Evolutionary conservation across 2,888 invertebrate species (phyloP).

Genomic region (Sinopyrophorus schimmeli): DNA sequence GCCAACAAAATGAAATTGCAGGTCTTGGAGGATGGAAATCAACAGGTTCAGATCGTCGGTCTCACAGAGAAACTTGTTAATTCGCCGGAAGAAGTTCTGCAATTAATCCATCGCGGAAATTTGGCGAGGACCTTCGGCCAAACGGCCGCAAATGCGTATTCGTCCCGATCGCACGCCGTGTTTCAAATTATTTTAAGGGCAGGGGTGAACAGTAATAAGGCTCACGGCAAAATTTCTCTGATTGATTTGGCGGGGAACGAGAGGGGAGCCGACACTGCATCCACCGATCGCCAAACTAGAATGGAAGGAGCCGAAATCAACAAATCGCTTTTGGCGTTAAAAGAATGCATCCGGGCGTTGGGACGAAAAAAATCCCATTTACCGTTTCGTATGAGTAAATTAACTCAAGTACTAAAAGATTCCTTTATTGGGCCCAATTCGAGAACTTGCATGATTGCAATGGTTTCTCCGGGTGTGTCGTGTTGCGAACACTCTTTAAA

Average conservation of each 20-base stretch:
- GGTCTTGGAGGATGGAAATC: slow-evolving; percentile 96
- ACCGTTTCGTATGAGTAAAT: slow-evolving; percentile 96
- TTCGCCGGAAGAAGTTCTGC: slow-evolving; percentile 89
- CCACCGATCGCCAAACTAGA: slow-evolving; percentile 90
- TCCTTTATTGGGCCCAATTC: slow-evolving; percentile 98
- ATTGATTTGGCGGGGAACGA: slow-evolving; percentile 98
- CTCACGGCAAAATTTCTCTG: slow-evolving; percentile 97
- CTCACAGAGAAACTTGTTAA: slow-evolving; percentile 90
- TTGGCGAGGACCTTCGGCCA: slow-evolving; percentile 91
- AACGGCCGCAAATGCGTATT: slow-evolving; percentile 97
- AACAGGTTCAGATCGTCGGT: slow-evolving; percentile 96
- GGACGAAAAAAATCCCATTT: slow-evolving; percentile 95
- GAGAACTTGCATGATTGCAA: slow-evolving; percentile 99
- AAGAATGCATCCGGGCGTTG: slow-evolving; percentile 96
- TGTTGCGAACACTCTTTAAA: slow-evolving; percentile 98
- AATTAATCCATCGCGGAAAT: slow-evolving; percentile 89
- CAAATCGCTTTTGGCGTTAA: slow-evolving; percentile 91
- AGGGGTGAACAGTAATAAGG: slow-evolving; percentile 73
- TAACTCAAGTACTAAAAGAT: slow-evolving; percentile 94
- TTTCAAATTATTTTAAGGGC: slow-evolving; percentile 91
- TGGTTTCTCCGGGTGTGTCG: slow-evolving; percentile 96
- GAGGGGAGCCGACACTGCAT: slow-evolving; percentile 96
- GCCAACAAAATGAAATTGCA: slow-evolving; percentile 93
- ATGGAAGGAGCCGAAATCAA: slow-evolving; percentile 98
- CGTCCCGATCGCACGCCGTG: slow-evolving; percentile 97